Evolutionary conservation across 2,113 vertebrate genomes (phyloP), one percentile per base, ranked within the genome.

Genomic region (Triplophysa tibetana): DNA sequence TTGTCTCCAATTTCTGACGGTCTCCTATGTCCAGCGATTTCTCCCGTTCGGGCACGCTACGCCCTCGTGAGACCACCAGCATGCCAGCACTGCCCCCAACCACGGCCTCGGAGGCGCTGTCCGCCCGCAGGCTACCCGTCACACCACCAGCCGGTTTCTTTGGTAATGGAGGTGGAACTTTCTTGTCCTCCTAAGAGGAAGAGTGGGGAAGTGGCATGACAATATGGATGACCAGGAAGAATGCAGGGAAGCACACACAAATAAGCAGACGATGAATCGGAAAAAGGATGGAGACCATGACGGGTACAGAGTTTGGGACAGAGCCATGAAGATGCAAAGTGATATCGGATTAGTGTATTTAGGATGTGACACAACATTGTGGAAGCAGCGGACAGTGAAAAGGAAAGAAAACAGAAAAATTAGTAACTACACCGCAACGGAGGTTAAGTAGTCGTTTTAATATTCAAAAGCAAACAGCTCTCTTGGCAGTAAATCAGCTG

Each of bases 1-100:
- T 93, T 4, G 96, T 96, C 87, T 98, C 97, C 90, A 95, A 95
- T 91, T 97, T 93, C 93, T 97, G 97, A 81, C 96, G 94, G 84
- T 99, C 98, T 73, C 93, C 95, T 43, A 92, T 88, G 70, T 94
- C 93, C 81, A 93, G 82, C 19, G 93, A 93, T 84, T 92, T 93
- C 85, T 93, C 92, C 86, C 91, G 87, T 77, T 92, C 80, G 43
- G 91, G 91, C 29, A 93, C 70, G 84, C 90, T 48, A 83, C 88
- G 60, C 80, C 81, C 75, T 2, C 89, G 90, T 16, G 92, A 89
- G 77, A 92, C 87, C 86, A 91, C 86, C 84, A 94, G 88, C 74
- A 80, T 82, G n/a, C 90, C 90, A 16, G 87, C 87, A 0, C 84
- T 70, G 26, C 78, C 88, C 80, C 86, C 69, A 16, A 38, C 56